Percentiles rank a stretch among this genome's conserved stretches.
These are phyloP conservation scores for Uria aalge DNA, from an alignment of 2,113 vertebrate species.

Conservation along the genomic window DNA sequence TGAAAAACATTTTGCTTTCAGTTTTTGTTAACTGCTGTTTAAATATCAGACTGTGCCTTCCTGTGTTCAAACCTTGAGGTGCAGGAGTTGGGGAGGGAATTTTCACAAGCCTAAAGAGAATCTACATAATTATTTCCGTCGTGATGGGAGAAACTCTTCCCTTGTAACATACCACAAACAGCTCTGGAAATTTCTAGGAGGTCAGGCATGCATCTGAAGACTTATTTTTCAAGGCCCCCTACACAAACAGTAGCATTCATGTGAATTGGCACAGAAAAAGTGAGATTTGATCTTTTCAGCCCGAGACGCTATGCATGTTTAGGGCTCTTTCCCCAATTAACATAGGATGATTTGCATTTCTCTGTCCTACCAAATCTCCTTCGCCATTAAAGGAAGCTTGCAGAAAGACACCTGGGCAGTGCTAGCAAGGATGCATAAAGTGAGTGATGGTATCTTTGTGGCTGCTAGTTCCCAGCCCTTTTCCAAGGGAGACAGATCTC, in stretches of 20 bases:
- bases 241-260: accelerated
- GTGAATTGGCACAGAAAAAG: background rate
- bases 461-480: background rate
- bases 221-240: background rate
- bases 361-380: background rate
- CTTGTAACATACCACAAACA: background rate
- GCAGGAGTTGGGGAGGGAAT: background rate
- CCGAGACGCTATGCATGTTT: background rate
- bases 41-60: background rate
- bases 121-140: background rate
- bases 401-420: background rate
- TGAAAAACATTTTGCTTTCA: background rate
- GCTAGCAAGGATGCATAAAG: background rate
- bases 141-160: background rate
- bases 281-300: background rate
- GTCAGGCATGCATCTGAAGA: background rate
- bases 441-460: background rate
- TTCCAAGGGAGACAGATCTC: background rate
- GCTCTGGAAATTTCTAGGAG: background rate
- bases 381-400: background rate
- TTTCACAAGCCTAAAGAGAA: background rate
- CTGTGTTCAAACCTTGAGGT: background rate
- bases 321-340: background rate
- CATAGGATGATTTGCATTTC: background rate
- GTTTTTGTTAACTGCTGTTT: background rate